A percentile compares a stretch with the other conserved stretches of the same genome.
phyloP scores from a whole-genome alignment of 2,888 invertebrate genomes.

The Pristionchus maxplancki region DNA sequence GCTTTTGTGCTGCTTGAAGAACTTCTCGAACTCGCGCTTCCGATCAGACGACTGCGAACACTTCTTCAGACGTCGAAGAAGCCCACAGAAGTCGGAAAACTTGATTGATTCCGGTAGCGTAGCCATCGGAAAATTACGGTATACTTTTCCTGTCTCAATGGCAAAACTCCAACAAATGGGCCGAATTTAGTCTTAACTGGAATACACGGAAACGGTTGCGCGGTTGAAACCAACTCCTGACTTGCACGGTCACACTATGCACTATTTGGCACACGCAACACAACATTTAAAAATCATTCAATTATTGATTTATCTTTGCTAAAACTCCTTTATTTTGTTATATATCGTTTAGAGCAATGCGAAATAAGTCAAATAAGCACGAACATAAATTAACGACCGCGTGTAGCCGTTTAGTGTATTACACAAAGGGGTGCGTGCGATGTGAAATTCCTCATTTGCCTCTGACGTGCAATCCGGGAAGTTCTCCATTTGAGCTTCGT shows the following conservation, averaged over 20 bases:
- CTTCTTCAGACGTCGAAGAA: conserved; percentile 36
- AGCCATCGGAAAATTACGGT: background rate
- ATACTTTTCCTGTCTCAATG: background rate
- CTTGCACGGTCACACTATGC: background rate
- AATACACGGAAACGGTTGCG: background rate
- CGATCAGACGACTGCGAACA: background rate
- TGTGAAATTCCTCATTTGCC: background rate
- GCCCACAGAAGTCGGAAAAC: conserved; percentile 49
- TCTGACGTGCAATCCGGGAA: conserved; percentile 27
- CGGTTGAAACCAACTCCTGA: background rate
- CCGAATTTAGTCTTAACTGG: background rate
- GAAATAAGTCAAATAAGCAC: background rate
- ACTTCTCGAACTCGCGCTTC: conserved; percentile 50
- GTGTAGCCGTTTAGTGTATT: background rate
- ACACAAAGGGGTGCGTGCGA: background rate
- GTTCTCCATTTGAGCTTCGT: background rate
- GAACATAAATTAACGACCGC: too few relatives aligned
- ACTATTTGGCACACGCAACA: background rate
- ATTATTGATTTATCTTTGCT: background rate
- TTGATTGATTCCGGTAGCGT: conserved; percentile 2
- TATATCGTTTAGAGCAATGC: background rate
- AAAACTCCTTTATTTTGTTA: background rate
- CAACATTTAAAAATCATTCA: background rate
- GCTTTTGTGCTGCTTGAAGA: conserved; percentile 35
- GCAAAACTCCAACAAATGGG: background rate